Evolutionary conservation across 1,140 invertebrate genomes (phyloP).

Genomic region (Ridgeia piscesae): DNA sequence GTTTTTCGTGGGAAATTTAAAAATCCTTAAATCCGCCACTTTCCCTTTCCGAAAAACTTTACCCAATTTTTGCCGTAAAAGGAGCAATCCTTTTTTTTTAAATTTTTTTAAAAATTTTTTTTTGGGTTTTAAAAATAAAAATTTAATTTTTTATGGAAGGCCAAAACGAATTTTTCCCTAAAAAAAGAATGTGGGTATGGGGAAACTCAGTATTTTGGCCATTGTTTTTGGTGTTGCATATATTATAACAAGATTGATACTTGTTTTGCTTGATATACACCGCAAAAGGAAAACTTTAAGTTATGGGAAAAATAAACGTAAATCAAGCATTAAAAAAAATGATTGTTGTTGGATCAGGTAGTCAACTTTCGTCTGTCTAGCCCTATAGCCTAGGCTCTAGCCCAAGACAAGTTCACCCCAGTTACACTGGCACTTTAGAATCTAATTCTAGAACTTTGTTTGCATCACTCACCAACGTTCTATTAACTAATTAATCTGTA

Average conservation of each 20-base stretch:
- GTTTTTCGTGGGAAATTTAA: not conserved
- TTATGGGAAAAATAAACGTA: conserved; percentile 13
- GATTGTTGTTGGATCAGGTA: conserved; percentile 40
- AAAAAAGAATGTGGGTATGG: too few species aligned
- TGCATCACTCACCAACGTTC: too few species aligned
- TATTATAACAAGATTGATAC: not conserved
- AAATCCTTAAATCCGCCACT: not conserved
- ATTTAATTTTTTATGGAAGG: not conserved
- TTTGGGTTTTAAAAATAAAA: not conserved
- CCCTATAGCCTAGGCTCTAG: too few species aligned
- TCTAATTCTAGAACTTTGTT: too few species aligned
- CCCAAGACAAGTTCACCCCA: too few species aligned
- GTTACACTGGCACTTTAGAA: too few species aligned
- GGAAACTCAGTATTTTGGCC: not conserved
- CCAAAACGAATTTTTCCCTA: not conserved
- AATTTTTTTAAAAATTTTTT: not conserved
- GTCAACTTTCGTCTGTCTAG: conserved; percentile 4
- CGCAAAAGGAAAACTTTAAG: not conserved
- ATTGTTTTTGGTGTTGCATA: conserved; percentile 14
- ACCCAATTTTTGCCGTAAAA: not conserved
- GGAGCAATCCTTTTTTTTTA: not conserved
- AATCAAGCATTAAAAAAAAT: conserved; percentile 32
- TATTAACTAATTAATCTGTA: too few species aligned
- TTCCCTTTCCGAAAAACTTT: not conserved
- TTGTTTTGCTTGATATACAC: conserved; percentile 12